These are phyloP conservation scores for Holacanthella duospinosa DNA, from an alignment of 2,888 invertebrate genomes.

Conservation along the genomic window DNA sequence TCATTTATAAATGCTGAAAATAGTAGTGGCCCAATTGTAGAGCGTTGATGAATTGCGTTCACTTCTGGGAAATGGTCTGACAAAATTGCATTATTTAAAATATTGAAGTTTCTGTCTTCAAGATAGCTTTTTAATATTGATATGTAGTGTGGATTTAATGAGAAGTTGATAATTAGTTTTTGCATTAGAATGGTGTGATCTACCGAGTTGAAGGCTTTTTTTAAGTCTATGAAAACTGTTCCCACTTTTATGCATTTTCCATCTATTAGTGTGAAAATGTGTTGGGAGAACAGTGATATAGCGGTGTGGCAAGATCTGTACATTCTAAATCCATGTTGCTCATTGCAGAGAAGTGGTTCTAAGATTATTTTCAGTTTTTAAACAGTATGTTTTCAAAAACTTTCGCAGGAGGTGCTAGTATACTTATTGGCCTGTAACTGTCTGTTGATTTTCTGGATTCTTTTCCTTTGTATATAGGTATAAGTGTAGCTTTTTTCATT, in stretches of 20 bases:
- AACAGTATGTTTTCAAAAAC: background rate
- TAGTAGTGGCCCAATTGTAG: conserved; percentile 12
- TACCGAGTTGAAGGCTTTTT: conserved; percentile 8
- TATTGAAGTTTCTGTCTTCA: background rate
- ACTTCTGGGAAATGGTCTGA: background rate
- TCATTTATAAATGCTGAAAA: conserved; percentile 18
- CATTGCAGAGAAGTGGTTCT: background rate
- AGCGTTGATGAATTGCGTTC: conserved; percentile 5
- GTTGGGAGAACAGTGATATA: background rate
- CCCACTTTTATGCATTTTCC: background rate
- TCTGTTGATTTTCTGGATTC: background rate
- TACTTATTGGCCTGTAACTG: background rate
- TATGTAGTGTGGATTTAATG: background rate
- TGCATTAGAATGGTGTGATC: background rate
- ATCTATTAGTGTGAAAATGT: background rate
- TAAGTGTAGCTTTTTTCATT: background rate
- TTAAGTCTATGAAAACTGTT: conserved; percentile 10
- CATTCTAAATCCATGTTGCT: background rate
- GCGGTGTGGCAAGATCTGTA: conserved; percentile 8
- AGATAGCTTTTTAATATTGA: conserved; percentile 3
- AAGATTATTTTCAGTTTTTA: background rate
- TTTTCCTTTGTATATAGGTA: background rate
- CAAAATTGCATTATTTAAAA: background rate
- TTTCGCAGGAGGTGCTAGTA: background rate
- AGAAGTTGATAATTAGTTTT: conserved; percentile 1